Conservation (phyloP, 2,888 invertebrate species). For the Rutpela maculata region DNA sequence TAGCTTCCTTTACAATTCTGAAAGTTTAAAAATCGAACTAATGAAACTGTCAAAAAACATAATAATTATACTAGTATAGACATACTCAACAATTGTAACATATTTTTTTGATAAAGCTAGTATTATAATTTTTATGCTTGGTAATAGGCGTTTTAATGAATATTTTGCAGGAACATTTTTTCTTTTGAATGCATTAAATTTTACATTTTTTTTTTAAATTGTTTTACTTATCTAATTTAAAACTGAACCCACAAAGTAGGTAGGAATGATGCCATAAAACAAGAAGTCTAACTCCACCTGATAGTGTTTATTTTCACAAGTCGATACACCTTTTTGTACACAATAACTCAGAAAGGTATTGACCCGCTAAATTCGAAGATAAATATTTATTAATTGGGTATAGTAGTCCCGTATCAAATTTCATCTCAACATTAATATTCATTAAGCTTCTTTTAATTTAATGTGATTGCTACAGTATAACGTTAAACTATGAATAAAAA, state of each 20-base stretch:
- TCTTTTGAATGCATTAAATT: too few relatives aligned
- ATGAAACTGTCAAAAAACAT: too few relatives aligned
- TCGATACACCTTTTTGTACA: not conserved
- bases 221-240: too few relatives aligned
- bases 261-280: not conserved
- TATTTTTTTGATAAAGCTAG: too few relatives aligned
- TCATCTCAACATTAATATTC: slow-evolving; percentile 19
- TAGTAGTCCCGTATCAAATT: slow-evolving; percentile 19
- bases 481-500: not conserved
- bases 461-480: not conserved
- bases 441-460: slow-evolving; percentile 14
- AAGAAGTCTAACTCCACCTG: not conserved
- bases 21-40: too few relatives aligned
- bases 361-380: slow-evolving; percentile 19
- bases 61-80: too few relatives aligned
- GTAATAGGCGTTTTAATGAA: too few relatives aligned
- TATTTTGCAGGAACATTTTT: too few relatives aligned
- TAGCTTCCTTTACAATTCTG: too few relatives aligned
- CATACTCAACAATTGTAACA: too few relatives aligned
- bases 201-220: too few relatives aligned
- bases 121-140: too few relatives aligned
- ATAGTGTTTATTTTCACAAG: not conserved
- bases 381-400: slow-evolving; percentile 33
- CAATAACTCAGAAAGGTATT: not conserved
- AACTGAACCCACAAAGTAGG: not conserved